Base-by-base conservation (phyloP, 1,140 invertebrate genomes). In the Probaryconus sp. region DNA sequence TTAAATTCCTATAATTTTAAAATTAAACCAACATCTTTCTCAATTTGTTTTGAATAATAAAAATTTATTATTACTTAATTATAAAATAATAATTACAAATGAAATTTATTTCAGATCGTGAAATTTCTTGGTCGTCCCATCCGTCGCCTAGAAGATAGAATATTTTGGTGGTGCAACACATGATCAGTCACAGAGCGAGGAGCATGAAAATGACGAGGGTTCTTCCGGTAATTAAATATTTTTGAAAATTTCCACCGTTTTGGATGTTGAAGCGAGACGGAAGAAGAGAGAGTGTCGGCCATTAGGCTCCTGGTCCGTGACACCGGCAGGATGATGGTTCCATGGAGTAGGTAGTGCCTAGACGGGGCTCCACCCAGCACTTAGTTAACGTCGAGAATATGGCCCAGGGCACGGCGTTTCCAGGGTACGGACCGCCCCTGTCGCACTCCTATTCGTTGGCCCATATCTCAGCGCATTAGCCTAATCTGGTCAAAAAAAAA, bases 401-500 rank as follows among this genome's bases (percentile, higher is more conserved):
- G 80, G 53, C 83, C 83, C 81, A 72, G 84, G 84, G 85, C 79
- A 87, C 85, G 80, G 77, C 79, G 82, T 82, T 81, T 81, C 82
- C 83, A 85, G 83, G 83, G 83, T 85, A 85, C 84, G 84, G 83
- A 78, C 83, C 85, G 83, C 84, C 83, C 85, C 83, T 83, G 84
- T 71, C 72, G 85, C 78, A 81, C 79, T 84, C 84, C 82, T 81
- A 87, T 88, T 88, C 84, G 87, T 82, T 86, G 82, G 87, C 79
- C 86, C 84, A 88, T 88, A 83, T 87, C 81, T 87, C 87, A 87
- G 83, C 83, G 84, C 83, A 86, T 85, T 86, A 87, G 83, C 83
- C 83, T 87, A 87, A 86, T 86, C 83, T 85, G 78, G 51, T 61
- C 69, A 78, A 80, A 85, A 84, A n/a, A n/a, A n/a, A 83, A 85